Percentiles rank a stretch among this genome's conserved stretches.
phyloP scores from a whole-genome alignment of 2,797 vertebrate species.

The Cossypha caffra region DNA sequence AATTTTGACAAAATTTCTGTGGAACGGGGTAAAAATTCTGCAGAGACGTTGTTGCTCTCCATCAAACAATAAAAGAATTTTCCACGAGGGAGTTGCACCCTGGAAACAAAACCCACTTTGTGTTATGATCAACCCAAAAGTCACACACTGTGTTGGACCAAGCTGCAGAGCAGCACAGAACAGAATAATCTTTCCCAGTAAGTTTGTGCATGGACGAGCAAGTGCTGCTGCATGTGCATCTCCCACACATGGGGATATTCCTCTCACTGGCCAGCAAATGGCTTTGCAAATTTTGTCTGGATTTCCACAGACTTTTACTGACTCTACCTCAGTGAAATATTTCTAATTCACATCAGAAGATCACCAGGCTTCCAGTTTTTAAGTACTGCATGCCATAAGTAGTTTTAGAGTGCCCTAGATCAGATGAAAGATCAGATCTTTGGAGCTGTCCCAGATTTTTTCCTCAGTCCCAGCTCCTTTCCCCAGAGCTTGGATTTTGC shows the following conservation, averaged over 20 bases:
- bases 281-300: neutral
- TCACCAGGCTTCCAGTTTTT: neutral
- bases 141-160: neutral
- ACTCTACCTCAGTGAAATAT: neutral
- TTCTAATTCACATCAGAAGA: neutral
- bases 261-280: neutral
- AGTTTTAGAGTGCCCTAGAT: neutral
- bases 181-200: neutral
- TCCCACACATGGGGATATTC: fast-evolving
- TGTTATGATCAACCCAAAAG: neutral
- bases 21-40: neutral
- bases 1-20: neutral
- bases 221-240: neutral
- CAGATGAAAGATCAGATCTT: neutral
- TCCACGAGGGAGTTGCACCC: neutral
- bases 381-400: neutral
- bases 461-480: neutral
- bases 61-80: neutral
- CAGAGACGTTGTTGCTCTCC: neutral
- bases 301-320: neutral
- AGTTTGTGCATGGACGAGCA: neutral
- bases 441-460: neutral
- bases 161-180: neutral
- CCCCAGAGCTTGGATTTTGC: neutral
- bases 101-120: neutral